A percentile compares a stretch with the other conserved stretches of the same genome.
Conservation (phyloP, 2,113 vertebrate species). For the Arvicanthis niloticus region DNA sequence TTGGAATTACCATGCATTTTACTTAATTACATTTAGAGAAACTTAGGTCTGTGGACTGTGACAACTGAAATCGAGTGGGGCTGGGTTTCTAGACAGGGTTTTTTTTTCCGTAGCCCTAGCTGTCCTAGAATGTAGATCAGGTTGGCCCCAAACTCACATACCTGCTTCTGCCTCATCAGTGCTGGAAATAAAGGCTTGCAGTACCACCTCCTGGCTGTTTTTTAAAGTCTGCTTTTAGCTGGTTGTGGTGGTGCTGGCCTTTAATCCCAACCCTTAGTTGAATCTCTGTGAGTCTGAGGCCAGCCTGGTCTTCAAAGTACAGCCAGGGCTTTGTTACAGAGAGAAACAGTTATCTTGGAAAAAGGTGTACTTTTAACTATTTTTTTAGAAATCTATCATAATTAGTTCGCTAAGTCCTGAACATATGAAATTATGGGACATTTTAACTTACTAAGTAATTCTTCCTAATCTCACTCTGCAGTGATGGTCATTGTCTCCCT, state of each 20-base stretch:
- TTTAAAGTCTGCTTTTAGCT: background rate
- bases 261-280: background rate
- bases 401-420: background rate
- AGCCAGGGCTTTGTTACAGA: background rate
- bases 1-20: background rate
- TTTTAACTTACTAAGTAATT: conserved; percentile 49
- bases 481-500: conserved; percentile 76
- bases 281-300: background rate
- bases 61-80: background rate
- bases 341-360: background rate
- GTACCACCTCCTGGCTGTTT: background rate
- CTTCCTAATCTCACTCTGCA: conserved; percentile 59
- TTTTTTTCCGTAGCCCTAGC: background rate
- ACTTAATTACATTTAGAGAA: background rate
- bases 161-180: background rate
- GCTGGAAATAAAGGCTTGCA: background rate
- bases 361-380: background rate
- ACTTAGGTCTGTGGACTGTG: background rate
- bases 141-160: background rate
- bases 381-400: background rate
- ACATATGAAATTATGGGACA: background rate
- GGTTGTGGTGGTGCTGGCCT: background rate
- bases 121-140: background rate
- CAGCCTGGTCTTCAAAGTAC: background rate
- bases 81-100: background rate